phyloP scores from a whole-genome alignment of 1,140 invertebrate genomes.

The Papilio dardanus region DNA sequence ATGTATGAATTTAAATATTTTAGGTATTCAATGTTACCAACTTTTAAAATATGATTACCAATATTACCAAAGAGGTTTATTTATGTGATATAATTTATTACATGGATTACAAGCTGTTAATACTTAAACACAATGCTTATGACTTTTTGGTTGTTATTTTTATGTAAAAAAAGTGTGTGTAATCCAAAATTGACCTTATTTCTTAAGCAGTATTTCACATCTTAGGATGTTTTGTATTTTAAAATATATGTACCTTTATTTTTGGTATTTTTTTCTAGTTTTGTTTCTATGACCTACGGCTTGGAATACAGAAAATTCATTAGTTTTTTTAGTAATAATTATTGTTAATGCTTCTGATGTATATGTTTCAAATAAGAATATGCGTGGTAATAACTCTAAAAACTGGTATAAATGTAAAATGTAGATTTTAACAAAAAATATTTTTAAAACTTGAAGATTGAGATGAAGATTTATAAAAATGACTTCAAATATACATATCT shows the following conservation, averaged over 20 bases:
- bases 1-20: not conserved
- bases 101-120: not conserved
- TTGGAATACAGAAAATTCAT: not conserved
- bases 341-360: not conserved
- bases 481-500: no score
- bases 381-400: not conserved
- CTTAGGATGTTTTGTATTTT: not conserved
- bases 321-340: not conserved
- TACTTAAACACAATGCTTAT: not conserved
- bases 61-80: conserved; percentile 38
- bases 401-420: not conserved
- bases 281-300: no score
- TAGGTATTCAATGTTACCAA: not conserved
- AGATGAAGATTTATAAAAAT: no score
- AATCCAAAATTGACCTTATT: not conserved
- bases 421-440: not conserved
- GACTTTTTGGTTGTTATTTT: not conserved
- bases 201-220: not conserved
- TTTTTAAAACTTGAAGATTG: not conserved
- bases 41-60: conserved; percentile 28
- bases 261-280: no score
- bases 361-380: not conserved
- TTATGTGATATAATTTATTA: conserved; percentile 22
- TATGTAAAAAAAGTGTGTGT: not conserved
- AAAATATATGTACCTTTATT: no score